These are phyloP conservation scores for Illadopsis cleaveri DNA, from an alignment of 2,113 vertebrate genomes.

Conservation along the genomic window DNA sequence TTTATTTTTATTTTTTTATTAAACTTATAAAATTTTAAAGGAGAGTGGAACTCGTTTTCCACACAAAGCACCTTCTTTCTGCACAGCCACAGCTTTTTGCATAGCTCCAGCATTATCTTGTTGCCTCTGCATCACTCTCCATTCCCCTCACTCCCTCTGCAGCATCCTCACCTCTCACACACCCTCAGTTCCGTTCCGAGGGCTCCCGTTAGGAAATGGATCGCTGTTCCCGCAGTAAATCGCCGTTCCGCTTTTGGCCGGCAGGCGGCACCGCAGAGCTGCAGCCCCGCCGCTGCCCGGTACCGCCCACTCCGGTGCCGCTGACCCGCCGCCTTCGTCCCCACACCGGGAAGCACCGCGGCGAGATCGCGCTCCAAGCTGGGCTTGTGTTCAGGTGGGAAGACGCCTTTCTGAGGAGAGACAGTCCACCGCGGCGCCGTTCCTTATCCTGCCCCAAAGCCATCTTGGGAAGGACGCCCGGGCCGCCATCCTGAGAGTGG, in stretches of 20 bases:
- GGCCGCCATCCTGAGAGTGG: neutral
- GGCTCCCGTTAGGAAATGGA: neutral
- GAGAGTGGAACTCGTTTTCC: no score
- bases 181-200: rapidly evolving
- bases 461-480: neutral
- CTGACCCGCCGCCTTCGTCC: neutral
- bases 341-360: no score
- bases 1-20: no score
- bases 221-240: neutral
- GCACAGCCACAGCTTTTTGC: neutral
- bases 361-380: rapidly evolving
- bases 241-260: neutral
- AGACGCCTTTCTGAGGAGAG: neutral
- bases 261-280: neutral
- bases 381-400: neutral
- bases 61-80: neutral
- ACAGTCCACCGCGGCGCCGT: rapidly evolving
- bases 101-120: neutral
- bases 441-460: neutral
- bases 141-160: neutral
- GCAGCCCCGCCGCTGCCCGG: neutral
- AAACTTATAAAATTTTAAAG: no score
- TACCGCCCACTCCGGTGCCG: neutral
- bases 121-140: no score
- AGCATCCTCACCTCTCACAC: neutral